Conservation (phyloP, 1,140 invertebrate genomes). For the Dendrolimus kikuchii region DNA sequence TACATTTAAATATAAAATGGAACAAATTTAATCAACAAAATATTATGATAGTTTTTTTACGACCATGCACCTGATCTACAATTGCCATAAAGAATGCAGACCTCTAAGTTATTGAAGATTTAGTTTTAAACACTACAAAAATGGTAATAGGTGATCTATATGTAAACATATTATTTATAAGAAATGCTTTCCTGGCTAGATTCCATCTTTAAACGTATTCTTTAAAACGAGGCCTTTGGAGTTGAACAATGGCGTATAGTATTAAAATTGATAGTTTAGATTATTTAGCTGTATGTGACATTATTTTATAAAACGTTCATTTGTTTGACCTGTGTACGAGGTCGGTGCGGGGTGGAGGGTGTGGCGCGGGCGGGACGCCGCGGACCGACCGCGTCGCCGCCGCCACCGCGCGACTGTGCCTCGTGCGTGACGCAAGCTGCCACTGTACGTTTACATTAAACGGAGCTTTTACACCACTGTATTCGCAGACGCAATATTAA, state of each 20-base stretch:
- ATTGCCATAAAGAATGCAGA: too few species aligned
- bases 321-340: constrained; percentile 36
- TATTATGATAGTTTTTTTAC: too few species aligned
- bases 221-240: background rate
- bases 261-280: constrained; percentile 2
- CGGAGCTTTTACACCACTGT: background rate
- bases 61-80: too few species aligned
- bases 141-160: too few species aligned
- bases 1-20: background rate
- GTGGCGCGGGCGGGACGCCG: constrained; percentile 8
- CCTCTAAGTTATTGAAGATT: too few species aligned
- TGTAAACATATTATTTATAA: too few species aligned
- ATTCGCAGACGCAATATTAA: constrained; percentile 1
- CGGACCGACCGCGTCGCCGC: constrained; percentile 18
- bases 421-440: constrained; percentile 21
- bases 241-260: background rate
- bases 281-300: constrained; percentile 5
- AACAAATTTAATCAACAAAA: background rate
- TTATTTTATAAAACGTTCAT: constrained; percentile 19
- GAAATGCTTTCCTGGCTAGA: too few species aligned
- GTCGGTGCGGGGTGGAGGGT: constrained; percentile 21
- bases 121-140: too few species aligned
- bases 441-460: constrained; percentile 2
- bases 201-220: background rate
- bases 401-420: constrained; percentile 8